Evolutionary conservation across 1,140 invertebrate genomes (phyloP), one percentile per base, ranked within the genome.

Genomic region (Chrysomallon squamiferum): DNA sequence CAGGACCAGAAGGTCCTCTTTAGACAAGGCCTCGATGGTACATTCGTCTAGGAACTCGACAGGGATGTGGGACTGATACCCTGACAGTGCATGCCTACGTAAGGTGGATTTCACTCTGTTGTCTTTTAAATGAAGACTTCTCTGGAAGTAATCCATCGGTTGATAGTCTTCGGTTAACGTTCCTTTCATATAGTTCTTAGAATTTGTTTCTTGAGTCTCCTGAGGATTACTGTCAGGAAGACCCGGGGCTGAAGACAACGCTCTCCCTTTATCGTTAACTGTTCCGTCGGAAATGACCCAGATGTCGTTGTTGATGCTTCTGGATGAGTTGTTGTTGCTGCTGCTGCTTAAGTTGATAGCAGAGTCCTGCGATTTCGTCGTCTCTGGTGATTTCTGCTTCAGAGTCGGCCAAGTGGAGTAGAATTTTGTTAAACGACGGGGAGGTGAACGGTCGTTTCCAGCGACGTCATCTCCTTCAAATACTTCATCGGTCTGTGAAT

Each of bases 41-140:
- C 73, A 72, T 47, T 79, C 74, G 59, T 80, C 78, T 20, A 82
- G 71, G 11, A 62, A 71, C 20, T 69, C 66, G 0, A 62, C 73
- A 1, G 69, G 72, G 15, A 72, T 30, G 32, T 67, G 62, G 15
- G 74, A 65, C 32, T 74, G 73, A 41, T 73, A 71, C 2, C 74
- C 69, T 1, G 76, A 74, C 50, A 80, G 68, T 11, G 80, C 78
- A 41, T 78, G 76, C 18, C 69, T 59, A 3, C 80, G 69, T 15
- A 80, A 68, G 2, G 72, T 77, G 1, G 76, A 82, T 58, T 82
- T 82, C 3, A 82, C 69, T 18, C 78, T 59, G 58, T 82, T 82
- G 69, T 82, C 78, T 65, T 68, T 68, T 13, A 68, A 27, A 22
- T 58, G 62, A 2, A 68, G 59, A 35, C 62, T 68, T 38, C 56